These are phyloP conservation scores for Cylloceria caligata DNA, from an alignment of 2,888 invertebrate species.

Conservation along the genomic window DNA sequence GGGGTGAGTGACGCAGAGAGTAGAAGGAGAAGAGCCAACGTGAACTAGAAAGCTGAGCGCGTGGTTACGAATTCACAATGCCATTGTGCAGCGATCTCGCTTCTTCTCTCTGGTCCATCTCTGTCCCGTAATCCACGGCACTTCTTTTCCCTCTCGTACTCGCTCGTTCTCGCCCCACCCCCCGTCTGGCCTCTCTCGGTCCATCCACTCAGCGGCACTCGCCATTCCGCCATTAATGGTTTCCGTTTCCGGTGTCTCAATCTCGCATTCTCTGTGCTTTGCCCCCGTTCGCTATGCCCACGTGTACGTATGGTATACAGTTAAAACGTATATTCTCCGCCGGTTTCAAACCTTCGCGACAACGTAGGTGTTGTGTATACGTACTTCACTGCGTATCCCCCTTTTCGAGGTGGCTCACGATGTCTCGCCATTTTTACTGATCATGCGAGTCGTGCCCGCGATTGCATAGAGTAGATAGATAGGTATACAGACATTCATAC, in stretches of 20 bases:
- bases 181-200: slow-evolving; percentile 55
- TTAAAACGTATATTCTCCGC: slow-evolving; percentile 23
- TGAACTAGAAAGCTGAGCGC: slow-evolving; percentile 65
- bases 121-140: slow-evolving; percentile 54
- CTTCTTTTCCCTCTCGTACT: slow-evolving; percentile 52
- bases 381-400: neutral
- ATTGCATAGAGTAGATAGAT: slow-evolving; percentile 4
- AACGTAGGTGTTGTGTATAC: neutral
- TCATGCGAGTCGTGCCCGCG: slow-evolving; percentile 19
- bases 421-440: slow-evolving; percentile 21
- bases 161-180: slow-evolving; percentile 51
- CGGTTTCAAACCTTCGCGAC: slow-evolving; percentile 10
- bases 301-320: slow-evolving; percentile 13
- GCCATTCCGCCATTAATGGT: slow-evolving; percentile 78
- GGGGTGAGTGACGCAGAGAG: slow-evolving; percentile 12
- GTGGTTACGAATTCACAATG: slow-evolving; percentile 76
- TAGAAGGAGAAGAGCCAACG: slow-evolving; percentile 34
- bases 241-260: slow-evolving; percentile 81
- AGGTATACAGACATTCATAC: slow-evolving; percentile 30
- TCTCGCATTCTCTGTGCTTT: slow-evolving; percentile 68
- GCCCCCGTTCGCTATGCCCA: slow-evolving; percentile 34
- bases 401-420: slow-evolving; percentile 3
- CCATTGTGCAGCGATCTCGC: slow-evolving; percentile 76
- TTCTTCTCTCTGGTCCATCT: slow-evolving; percentile 65
- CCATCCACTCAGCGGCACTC: slow-evolving; percentile 63